These are phyloP conservation scores for Centropus unirufus DNA, from an alignment of 2,113 vertebrate species.

Conservation along the genomic window DNA sequence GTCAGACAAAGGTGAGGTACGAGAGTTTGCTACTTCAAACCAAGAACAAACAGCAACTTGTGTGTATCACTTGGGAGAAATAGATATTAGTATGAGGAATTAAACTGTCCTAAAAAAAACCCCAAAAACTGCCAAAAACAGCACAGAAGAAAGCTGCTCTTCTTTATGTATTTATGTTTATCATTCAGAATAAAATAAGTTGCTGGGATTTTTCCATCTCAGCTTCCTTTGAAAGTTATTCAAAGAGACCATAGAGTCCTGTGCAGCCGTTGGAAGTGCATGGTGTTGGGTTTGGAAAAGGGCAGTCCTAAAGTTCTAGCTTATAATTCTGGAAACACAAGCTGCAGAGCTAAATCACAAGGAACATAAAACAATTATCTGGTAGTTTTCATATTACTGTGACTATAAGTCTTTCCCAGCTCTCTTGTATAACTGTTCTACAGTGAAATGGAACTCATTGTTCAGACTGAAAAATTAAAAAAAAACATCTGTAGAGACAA, in stretches of 20 bases:
- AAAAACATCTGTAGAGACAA: neutral
- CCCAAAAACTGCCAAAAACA: too few species aligned
- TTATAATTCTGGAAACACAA: neutral
- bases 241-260: neutral
- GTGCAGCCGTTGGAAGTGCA: neutral
- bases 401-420: neutral
- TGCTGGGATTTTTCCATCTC: neutral
- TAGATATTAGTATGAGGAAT: neutral
- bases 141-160: too few species aligned
- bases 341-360: neutral
- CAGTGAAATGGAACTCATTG: neutral
- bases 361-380: neutral
- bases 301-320: neutral
- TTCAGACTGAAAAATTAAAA: neutral
- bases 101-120: neutral
- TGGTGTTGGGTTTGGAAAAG: neutral
- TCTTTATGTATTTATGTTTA: too few species aligned
- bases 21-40: neutral
- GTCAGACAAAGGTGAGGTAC: neutral
- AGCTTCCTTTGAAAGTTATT: neutral
- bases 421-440: neutral
- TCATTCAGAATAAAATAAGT: neutral
- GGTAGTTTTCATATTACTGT: neutral
- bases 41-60: neutral
- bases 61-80: neutral